These are phyloP conservation scores for Zapus hudsonius DNA, from an alignment of 2,113 vertebrate species.

Conservation along the genomic window DNA sequence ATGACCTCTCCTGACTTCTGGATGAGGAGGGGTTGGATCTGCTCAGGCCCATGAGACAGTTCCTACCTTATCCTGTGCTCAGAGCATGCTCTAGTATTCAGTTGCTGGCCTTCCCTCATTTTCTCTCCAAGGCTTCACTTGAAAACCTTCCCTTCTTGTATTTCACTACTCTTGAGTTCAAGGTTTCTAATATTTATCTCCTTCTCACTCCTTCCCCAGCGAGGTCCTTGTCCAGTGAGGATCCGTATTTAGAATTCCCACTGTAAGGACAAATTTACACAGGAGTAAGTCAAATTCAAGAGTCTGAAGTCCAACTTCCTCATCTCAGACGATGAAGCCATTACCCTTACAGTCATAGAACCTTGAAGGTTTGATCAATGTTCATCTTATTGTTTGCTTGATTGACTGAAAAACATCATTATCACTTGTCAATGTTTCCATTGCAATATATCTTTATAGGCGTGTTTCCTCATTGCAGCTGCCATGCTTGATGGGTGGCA, in stretches of 20 bases:
- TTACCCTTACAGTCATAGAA: neutral
- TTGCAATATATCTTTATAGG: neutral
- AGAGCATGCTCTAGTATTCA: neutral
- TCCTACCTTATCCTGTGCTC: neutral
- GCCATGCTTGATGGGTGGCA: neutral
- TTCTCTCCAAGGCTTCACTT: neutral
- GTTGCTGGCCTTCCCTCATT: neutral
- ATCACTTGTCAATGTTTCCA: neutral
- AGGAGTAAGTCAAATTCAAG: neutral
- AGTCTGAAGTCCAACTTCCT: neutral
- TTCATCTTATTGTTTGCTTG: neutral
- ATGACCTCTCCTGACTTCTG: accelerated
- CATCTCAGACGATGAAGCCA: neutral
- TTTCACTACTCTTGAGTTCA: neutral
- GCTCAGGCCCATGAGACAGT: too few relatives aligned
- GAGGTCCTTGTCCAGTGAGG: too few relatives aligned
- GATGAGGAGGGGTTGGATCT: accelerated
- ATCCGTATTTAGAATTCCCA: neutral
- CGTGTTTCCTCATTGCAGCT: neutral
- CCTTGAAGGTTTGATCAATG: neutral
- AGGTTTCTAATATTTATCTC: neutral
- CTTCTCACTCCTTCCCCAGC: neutral
- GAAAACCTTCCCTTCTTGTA: neutral
- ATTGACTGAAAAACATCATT: neutral
- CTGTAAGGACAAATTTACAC: neutral